These are phyloP conservation scores for Anthoscopus minutus DNA, from an alignment of 2,113 vertebrate genomes.

Conservation along the genomic window DNA sequence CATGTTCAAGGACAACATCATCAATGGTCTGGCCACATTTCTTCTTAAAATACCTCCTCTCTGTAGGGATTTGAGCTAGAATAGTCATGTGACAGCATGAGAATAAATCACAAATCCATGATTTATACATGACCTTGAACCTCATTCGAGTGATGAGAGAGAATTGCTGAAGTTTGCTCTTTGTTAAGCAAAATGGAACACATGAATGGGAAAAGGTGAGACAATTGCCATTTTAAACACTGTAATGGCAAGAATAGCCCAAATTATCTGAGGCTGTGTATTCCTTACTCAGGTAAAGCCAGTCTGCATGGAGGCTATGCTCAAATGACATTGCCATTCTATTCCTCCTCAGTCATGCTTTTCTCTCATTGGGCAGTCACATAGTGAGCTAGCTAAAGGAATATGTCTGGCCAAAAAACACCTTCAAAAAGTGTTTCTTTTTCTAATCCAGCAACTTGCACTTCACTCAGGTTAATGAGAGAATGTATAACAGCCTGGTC, in stretches of 20 bases:
- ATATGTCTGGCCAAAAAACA: neutral
- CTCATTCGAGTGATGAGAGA: neutral
- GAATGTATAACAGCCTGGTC: neutral
- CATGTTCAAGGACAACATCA: neutral
- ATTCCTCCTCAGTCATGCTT: neutral
- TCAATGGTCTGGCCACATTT: neutral
- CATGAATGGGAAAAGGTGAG: neutral
- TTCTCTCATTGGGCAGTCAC: neutral
- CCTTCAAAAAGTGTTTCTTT: neutral
- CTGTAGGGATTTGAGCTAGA: neutral
- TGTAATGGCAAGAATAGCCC: neutral
- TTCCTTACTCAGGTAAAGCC: neutral
- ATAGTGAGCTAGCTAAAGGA: neutral
- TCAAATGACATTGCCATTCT: neutral
- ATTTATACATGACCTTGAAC: neutral
- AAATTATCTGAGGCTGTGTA: neutral
- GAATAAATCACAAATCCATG: neutral
- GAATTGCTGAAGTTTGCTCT: neutral
- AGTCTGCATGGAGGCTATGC: neutral
- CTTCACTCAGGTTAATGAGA: neutral
- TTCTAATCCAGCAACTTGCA: neutral
- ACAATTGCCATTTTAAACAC: neutral
- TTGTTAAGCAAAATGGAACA: neutral
- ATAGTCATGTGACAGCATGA: neutral
- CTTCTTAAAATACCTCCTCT: neutral